Conservation (phyloP, 2,888 invertebrate genomes). For the Ormia ochracea region DNA sequence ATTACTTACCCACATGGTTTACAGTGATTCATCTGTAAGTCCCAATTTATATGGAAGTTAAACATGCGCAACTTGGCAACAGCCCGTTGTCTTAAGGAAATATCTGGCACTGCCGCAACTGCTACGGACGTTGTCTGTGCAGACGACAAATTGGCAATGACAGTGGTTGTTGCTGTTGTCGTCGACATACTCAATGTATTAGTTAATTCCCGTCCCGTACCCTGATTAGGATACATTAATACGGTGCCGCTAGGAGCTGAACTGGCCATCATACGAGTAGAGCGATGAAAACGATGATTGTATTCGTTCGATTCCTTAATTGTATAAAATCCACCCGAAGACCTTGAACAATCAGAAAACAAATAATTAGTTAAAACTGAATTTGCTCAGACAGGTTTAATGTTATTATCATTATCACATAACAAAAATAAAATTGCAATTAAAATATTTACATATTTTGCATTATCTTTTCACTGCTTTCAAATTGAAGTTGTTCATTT, state of each 20-base stretch:
- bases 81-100: constrained; percentile 76
- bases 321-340: constrained; percentile 73
- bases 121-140: constrained; percentile 58
- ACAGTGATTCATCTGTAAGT: constrained; percentile 77
- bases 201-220: constrained; percentile 60
- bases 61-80: constrained; percentile 77
- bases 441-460: too few relatives aligned
- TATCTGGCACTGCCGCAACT: constrained; percentile 70
- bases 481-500: constrained; percentile 34
- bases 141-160: constrained; percentile 50
- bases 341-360: constrained; percentile 63
- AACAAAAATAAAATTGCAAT: background rate
- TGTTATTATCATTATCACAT: background rate
- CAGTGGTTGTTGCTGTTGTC: constrained; percentile 56
- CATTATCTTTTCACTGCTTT: constrained; percentile 4
- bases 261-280: constrained; percentile 70
- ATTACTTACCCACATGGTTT: constrained; percentile 77
- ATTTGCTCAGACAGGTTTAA: background rate
- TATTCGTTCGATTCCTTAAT: constrained; percentile 68
- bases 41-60: constrained; percentile 77
- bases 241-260: constrained; percentile 75
- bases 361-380: too few relatives aligned
- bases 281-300: constrained; percentile 63
- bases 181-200: constrained; percentile 39
- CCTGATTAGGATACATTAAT: constrained; percentile 73